Percentiles rank a stretch among this genome's conserved stretches.
Evolutionary conservation across 2,888 invertebrate species (phyloP).

Genomic region (Chydorus sphaericus): DNA sequence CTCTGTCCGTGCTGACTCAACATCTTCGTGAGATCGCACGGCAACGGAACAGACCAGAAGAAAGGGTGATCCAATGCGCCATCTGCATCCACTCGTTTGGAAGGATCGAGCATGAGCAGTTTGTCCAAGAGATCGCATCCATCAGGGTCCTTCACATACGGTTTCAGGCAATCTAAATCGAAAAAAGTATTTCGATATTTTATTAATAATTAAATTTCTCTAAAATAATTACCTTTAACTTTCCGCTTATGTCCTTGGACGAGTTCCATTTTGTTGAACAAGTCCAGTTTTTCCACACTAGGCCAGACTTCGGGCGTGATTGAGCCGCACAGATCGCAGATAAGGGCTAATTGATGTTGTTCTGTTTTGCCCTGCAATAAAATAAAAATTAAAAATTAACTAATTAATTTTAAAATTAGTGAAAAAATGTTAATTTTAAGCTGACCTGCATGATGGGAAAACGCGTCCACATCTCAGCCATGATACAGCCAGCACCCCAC

Average conservation of each 20-base stretch:
- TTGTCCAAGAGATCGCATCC: conserved; percentile 89
- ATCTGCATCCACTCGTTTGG: conserved; percentile 73
- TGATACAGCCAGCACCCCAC: conserved; percentile 96
- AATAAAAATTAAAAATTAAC: too few relatives aligned
- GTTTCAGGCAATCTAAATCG: conserved; percentile 67
- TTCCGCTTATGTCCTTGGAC: conserved; percentile 61
- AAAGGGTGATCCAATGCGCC: conserved; percentile 92
- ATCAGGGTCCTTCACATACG: conserved; percentile 78
- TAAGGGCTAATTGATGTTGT: conserved; percentile 85
- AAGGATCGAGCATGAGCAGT: conserved; percentile 77
- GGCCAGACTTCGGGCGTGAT: conserved; percentile 90
- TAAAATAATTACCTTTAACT: conserved; percentile 36
- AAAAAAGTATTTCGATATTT: conserved; percentile 31
- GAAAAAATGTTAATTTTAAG: neutral
- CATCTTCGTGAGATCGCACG: conserved; percentile 79
- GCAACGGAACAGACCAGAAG: conserved; percentile 97
- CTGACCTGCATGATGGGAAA: conserved; percentile 65
- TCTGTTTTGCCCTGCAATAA: conserved; percentile 67
- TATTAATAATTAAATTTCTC: neutral
- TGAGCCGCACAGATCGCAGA: conserved; percentile 90
- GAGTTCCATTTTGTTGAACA: conserved; percentile 75
- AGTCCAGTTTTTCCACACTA: conserved; percentile 72
- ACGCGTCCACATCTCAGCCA: conserved; percentile 99
- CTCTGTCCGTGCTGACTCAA: conserved; percentile 75
- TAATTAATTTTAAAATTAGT: too few relatives aligned